Conservation (phyloP, 2,888 invertebrate species). For the Melolontha melolontha region DNA sequence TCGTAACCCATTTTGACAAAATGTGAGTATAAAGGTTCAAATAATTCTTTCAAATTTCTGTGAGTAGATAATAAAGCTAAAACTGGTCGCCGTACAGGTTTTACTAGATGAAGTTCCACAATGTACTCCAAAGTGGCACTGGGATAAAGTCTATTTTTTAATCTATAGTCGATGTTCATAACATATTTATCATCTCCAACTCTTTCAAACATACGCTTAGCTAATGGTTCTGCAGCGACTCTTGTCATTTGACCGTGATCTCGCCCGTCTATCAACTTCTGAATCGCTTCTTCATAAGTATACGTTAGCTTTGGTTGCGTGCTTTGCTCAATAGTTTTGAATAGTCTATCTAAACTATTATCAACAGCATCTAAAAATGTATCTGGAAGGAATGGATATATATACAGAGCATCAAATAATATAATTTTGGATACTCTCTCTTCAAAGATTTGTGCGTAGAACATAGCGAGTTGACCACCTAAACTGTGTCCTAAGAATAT, state of each 20-base stretch:
- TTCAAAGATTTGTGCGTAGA: slow-evolving; percentile 40
- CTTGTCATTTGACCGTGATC: slow-evolving; percentile 25
- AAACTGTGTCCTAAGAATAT: slow-evolving; percentile 61
- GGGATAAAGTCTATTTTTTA: slow-evolving; percentile 33
- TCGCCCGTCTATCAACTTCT: slow-evolving; percentile 31
- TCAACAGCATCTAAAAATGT: slow-evolving; percentile 22
- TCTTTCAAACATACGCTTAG: slow-evolving; percentile 35
- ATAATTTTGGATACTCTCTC: slow-evolving; percentile 32
- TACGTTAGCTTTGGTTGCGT: slow-evolving; percentile 5
- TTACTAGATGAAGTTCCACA: slow-evolving; percentile 13
- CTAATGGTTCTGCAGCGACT: slow-evolving; percentile 39
- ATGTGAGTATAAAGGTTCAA: slow-evolving; percentile 22
- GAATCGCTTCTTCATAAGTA: slow-evolving; percentile 40
- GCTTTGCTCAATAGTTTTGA: background rate
- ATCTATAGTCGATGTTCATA: slow-evolving; percentile 37
- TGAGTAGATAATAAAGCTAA: slow-evolving; percentile 32
- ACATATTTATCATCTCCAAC: slow-evolving; percentile 36
- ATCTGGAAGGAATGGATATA: slow-evolving; percentile 21
- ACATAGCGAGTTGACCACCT: slow-evolving; percentile 35
- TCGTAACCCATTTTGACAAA: slow-evolving; percentile 37
- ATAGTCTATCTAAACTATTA: slow-evolving; percentile 15
- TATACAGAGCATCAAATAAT: slow-evolving; percentile 34
- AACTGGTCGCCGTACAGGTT: slow-evolving; percentile 37
- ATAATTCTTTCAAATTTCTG: slow-evolving; percentile 17
- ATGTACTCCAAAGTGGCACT: slow-evolving; percentile 16